Base-by-base conservation (phyloP, 2,113 vertebrate genomes). In the Rana temporaria region DNA sequence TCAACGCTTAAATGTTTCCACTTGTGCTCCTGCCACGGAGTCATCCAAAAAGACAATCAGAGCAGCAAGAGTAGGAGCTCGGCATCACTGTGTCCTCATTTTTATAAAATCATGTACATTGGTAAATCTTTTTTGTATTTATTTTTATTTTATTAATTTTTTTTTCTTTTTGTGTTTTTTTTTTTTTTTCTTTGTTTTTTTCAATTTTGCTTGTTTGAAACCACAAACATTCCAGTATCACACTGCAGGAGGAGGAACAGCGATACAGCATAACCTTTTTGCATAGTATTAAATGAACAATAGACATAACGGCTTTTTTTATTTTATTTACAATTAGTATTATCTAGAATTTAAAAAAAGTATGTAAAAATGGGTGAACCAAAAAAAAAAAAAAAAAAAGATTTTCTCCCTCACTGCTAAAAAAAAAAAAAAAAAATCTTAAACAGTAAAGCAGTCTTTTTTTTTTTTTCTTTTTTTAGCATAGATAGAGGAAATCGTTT, bases 221-320 rank as follows among this genome's bases (percentile, higher is more conserved):
- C 92, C 94, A 97, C 93, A 96, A 95, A 96, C 94, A 96, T 96
- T 95, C 95, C 95, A 95, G 95, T 93, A 95, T 95, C 94, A 96
- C 94, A 94, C 93, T 94, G 92, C 89, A 89, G 91, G 92, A 94
- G 87, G 90, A 93, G 91, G 93, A 93, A 92, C 95, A 95, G 97
- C 96, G 93, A 95, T 93, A 92, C 94, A 96, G 96, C 97, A 96
- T 96, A 93, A 96, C 93, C 94, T 95, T 97, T 97, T 99, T 98
- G 98, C 98, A 99, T 99, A 99, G 98, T 98, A 98, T 93, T 99
- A 99, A 97, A 98, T 98, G 96, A 98, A 98, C 96, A 98, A 98
- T 95, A 97, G 93, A 98, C 93, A 96, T 95, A 95, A 94, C 98
- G 94, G 95, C 3, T 97, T 99, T n/a, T n/a, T n/a, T n/a, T n/a